Conservation (phyloP, 2,113 vertebrate genomes). For the Neoarius graeffei region DNA sequence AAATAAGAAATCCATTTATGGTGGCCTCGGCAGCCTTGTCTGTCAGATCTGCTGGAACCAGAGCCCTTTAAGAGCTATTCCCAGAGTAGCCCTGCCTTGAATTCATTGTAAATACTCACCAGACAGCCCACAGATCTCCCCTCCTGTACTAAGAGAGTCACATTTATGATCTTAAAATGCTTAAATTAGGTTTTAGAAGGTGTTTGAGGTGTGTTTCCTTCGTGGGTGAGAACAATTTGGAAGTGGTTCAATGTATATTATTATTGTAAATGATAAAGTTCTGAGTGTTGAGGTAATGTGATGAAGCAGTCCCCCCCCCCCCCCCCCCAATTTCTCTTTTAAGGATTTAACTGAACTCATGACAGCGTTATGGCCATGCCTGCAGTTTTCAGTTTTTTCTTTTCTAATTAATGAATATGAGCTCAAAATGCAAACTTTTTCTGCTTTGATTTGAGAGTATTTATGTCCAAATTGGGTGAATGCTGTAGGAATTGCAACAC, state of each 20-base stretch:
- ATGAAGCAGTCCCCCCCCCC: neutral
- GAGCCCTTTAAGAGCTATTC: conserved; percentile 70
- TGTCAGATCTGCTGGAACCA: conserved; percentile 59
- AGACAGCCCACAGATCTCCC: conserved; percentile 46
- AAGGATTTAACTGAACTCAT: neutral
- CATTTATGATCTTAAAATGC: neutral
- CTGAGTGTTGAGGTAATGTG: neutral
- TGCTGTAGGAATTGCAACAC: neutral
- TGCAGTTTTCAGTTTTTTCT: neutral
- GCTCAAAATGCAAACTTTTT: neutral
- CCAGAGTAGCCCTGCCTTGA: conserved; percentile 65
- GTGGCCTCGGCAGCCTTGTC: conserved; percentile 61
- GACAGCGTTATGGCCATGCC: neutral
- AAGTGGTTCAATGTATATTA: neutral
- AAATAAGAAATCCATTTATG: conserved; percentile 69
- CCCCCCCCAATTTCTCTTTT: neutral
- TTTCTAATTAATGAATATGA: neutral
- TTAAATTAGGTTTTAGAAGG: conserved; percentile 8
- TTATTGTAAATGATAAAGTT: neutral
- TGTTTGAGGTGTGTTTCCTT: neutral
- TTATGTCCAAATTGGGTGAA: neutral
- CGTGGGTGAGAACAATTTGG: neutral
- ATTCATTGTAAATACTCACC: conserved; percentile 69
- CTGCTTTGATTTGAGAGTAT: no score
- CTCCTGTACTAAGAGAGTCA: neutral